Evolutionary conservation across 2,888 invertebrate species (phyloP).

Genomic region (Torymus auratus): DNA sequence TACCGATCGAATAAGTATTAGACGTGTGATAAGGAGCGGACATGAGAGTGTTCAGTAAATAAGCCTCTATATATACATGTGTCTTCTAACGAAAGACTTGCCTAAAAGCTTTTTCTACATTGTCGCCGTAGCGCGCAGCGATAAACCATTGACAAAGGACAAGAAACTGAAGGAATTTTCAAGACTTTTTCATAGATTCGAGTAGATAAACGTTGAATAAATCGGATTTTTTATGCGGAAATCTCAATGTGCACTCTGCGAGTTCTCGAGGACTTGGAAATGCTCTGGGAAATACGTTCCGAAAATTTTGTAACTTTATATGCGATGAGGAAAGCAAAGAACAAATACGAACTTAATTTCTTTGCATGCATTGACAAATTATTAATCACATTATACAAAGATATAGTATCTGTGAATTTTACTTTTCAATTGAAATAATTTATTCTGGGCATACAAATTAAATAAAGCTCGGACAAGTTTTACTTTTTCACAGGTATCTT

Average conservation of each 20-base stretch:
- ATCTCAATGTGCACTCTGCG: background rate
- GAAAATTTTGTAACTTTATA: no score
- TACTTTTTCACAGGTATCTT: background rate
- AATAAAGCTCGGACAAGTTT: background rate
- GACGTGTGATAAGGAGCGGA: slow-evolving; percentile 39
- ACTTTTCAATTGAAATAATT: no score
- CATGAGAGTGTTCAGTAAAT: slow-evolving; percentile 36
- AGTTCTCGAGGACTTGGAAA: no score
- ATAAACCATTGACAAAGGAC: slow-evolving; percentile 11
- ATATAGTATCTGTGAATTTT: no score
- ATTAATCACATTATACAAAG: no score
- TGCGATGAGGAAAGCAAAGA: no score
- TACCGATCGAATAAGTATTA: slow-evolving; percentile 41
- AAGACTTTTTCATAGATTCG: slow-evolving; percentile 8
- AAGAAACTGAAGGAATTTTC: background rate
- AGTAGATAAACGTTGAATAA: slow-evolving; percentile 32
- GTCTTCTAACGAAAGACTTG: slow-evolving; percentile 50
- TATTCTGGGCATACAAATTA: background rate
- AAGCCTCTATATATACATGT: slow-evolving; percentile 45
- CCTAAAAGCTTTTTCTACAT: slow-evolving; percentile 44
- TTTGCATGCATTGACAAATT: no score
- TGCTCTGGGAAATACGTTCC: no score
- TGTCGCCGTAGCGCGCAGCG: background rate
- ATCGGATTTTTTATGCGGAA: slow-evolving; percentile 35
- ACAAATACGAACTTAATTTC: no score